Conservation (phyloP, 1,140 invertebrate genomes). For the Dinothrombium tinctorium region DNA sequence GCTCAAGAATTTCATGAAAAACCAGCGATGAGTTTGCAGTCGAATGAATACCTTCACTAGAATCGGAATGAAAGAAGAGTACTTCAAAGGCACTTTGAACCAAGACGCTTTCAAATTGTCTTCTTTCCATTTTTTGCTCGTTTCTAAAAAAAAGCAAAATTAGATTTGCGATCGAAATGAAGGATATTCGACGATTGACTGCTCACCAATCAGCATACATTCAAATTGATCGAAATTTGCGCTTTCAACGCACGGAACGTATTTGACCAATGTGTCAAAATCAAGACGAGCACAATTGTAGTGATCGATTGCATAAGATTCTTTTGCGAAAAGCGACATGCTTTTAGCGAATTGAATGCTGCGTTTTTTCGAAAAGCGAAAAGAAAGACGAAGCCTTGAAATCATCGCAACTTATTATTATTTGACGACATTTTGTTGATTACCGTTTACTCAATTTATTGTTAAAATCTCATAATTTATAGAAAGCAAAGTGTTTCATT, state of each 20-base stretch:
- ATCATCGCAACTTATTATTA: no score
- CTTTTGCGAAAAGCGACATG: no score
- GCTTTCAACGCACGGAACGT: not conserved
- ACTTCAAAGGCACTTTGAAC: slow-evolving; percentile 44
- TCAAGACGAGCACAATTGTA: not conserved
- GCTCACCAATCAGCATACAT: not conserved
- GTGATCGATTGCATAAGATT: not conserved
- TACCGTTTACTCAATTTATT: no score
- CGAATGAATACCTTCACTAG: slow-evolving; percentile 33
- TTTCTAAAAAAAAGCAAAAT: slow-evolving; percentile 18
- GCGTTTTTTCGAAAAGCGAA: no score
- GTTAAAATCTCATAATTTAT: no score
- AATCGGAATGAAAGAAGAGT: slow-evolving; percentile 48
- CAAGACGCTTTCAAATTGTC: slow-evolving; percentile 45
- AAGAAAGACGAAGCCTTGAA: no score
- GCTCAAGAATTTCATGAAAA: not conserved
- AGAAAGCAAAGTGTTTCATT: no score
- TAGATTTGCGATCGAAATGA: not conserved
- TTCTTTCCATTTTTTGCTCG: slow-evolving; percentile 24
- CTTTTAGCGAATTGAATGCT: no score
- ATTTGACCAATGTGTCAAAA: not conserved
- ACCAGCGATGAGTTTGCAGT: not conserved
- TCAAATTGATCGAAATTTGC: not conserved
- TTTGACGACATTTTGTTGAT: no score
- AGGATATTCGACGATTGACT: not conserved